Percentiles rank a stretch among this genome's conserved stretches.
These are phyloP conservation scores for Nyctibius grandis DNA, from an alignment of 2,797 vertebrate genomes.

Conservation along the genomic window DNA sequence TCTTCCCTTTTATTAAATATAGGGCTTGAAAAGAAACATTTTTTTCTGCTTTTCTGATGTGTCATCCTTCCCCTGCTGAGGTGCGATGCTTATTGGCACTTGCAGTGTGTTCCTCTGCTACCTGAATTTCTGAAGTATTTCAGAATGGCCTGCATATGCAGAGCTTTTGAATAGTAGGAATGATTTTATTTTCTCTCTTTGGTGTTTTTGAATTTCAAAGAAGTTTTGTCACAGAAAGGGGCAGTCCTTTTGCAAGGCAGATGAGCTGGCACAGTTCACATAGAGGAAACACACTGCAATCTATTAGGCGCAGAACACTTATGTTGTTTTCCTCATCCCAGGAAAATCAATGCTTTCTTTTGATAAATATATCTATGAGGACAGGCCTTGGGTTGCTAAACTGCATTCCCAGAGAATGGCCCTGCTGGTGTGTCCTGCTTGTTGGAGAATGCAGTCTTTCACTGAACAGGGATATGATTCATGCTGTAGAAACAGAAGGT, in stretches of 20 bases:
- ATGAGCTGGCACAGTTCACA: not conserved
- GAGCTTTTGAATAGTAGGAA: not conserved
- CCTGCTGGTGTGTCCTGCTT: not conserved
- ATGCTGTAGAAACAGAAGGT: not conserved
- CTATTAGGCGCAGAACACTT: not conserved
- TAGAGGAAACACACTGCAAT: not conserved
- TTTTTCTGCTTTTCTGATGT: not conserved
- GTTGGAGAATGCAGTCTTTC: not conserved
- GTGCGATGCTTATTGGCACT: not conserved
- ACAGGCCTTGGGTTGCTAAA: not conserved
- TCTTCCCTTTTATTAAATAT: not conserved
- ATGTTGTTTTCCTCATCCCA: not conserved
- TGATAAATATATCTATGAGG: not conserved
- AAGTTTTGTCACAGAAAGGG: not conserved
- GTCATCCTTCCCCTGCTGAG: not conserved
- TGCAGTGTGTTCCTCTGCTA: not conserved
- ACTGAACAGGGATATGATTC: not conserved
- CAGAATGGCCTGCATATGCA: not conserved
- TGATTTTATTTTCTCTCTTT: not conserved
- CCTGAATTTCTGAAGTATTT: not conserved
- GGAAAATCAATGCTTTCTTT: not conserved
- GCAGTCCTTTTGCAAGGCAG: not conserved
- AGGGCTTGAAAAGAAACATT: not conserved
- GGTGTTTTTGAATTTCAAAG: not conserved
- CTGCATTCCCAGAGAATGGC: not conserved